Percentiles rank a stretch among this genome's conserved stretches.
phyloP scores from a whole-genome alignment of 2,888 invertebrate species.

The Rotaria sp. region DNA sequence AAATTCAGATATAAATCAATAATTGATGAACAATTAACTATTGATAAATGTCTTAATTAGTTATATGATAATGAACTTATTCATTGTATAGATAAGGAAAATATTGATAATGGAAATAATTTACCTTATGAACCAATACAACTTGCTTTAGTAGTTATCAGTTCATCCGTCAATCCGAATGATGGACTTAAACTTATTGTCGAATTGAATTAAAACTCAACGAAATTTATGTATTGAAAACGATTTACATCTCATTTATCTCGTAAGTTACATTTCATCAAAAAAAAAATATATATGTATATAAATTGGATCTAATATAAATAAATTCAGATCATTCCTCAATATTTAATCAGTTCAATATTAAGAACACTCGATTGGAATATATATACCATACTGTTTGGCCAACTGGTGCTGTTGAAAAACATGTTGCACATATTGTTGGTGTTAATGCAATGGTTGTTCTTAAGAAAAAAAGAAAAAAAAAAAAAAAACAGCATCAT shows the following conservation, averaged over 20 bases:
- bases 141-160: constrained; percentile 80
- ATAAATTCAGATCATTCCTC: constrained; percentile 46
- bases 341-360: constrained; percentile 48
- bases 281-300: no score
- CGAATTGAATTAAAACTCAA: constrained; percentile 79
- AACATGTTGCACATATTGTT: constrained; percentile 76
- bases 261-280: constrained; percentile 63
- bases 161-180: constrained; percentile 85
- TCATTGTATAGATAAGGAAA: not conserved
- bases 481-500: constrained; percentile 41
- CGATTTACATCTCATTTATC: constrained; percentile 85
- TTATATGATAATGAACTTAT: constrained; percentile 32
- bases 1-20: not conserved
- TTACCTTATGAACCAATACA: constrained; percentile 62
- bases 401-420: constrained; percentile 70
- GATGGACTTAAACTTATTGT: constrained; percentile 77
- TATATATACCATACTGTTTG: constrained; percentile 67
- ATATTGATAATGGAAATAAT: not conserved
- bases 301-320: no score
- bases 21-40: constrained; percentile 7
- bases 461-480: no score
- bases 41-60: constrained; percentile 36
- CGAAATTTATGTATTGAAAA: constrained; percentile 83
- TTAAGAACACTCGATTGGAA: constrained; percentile 63
- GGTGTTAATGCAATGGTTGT: constrained; percentile 80